phyloP scores from a whole-genome alignment of 2,113 vertebrate species.

The Prinia subflava region DNA sequence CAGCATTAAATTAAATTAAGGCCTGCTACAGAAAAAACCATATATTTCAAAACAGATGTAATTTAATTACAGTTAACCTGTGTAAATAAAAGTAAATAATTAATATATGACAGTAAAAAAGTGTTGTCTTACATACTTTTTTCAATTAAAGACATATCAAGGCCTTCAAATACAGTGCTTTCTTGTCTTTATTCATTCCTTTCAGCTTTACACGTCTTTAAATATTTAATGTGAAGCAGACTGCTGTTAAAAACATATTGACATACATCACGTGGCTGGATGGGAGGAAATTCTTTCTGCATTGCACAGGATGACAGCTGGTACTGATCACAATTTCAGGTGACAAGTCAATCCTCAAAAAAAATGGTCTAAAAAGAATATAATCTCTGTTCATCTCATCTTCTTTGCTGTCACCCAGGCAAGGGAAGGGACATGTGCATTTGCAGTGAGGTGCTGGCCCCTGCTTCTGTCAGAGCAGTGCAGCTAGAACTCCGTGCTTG shows the following conservation, averaged over 20 bases:
- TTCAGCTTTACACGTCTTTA: constrained; percentile 20
- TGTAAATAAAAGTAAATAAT: constrained; percentile 45
- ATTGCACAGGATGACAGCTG: neutral
- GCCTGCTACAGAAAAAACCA: neutral
- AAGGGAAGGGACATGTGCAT: rapidly evolving
- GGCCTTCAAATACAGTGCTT: neutral
- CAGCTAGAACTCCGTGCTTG: neutral
- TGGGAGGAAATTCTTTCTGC: neutral
- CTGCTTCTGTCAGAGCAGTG: neutral
- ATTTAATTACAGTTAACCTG: constrained; percentile 12
- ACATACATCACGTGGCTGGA: neutral
- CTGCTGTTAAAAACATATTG: constrained; percentile 28
- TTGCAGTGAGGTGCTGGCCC: neutral
- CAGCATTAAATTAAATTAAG: constrained; percentile 21
- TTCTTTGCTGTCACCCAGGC: neutral
- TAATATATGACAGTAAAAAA: neutral
- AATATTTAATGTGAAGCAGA: constrained; percentile 38
- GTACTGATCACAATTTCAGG: neutral
- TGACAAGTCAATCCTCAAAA: neutral
- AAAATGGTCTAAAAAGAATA: neutral
- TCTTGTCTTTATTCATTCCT: neutral
- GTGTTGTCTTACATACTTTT: neutral
- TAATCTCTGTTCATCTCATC: neutral
- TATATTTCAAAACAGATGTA: neutral
- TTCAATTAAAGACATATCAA: neutral